Evolutionary conservation across 1,140 invertebrate species (phyloP).

Genomic region (Drosophila saltans): DNA sequence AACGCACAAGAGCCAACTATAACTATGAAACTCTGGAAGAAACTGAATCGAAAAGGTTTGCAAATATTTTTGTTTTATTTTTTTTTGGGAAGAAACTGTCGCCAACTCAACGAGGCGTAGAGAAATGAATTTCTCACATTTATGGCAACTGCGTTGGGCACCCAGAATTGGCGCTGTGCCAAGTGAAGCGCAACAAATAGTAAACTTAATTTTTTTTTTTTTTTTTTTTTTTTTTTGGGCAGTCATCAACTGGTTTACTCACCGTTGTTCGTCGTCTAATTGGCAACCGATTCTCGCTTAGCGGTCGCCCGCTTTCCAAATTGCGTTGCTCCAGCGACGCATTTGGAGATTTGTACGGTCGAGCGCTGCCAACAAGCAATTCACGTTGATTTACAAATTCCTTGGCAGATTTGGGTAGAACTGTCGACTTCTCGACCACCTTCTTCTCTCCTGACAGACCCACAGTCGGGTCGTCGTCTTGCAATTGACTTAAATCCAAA

Average conservation of each 20-base stretch:
- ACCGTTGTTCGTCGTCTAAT: slow-evolving; percentile 54
- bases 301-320: slow-evolving; percentile 68
- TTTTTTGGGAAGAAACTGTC: slow-evolving; percentile 12
- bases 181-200: slow-evolving; percentile 64
- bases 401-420: slow-evolving; percentile 60
- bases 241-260: slow-evolving; percentile 34
- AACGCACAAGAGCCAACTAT: slow-evolving; percentile 6
- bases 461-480: slow-evolving; percentile 1
- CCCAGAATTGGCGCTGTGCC: slow-evolving; percentile 50
- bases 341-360: slow-evolving; percentile 73
- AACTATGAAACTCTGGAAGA: slow-evolving; percentile 28
- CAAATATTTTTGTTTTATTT: slow-evolving; percentile 24
- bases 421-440: background rate
- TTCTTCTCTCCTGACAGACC: background rate
- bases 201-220: slow-evolving; percentile 20
- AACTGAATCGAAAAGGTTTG: slow-evolving; percentile 45
- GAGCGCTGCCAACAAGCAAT: slow-evolving; percentile 67
- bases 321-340: slow-evolving; percentile 45
- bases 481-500: slow-evolving; percentile 36
- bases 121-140: slow-evolving; percentile 56
- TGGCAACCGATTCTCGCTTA: slow-evolving; percentile 72
- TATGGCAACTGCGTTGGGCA: slow-evolving; percentile 48
- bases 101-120: slow-evolving; percentile 61
- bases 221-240: background rate
- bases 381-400: slow-evolving; percentile 72